Base-by-base conservation (phyloP, 92 coral and sea anemone species). In the Epizoanthus ramosus region DNA sequence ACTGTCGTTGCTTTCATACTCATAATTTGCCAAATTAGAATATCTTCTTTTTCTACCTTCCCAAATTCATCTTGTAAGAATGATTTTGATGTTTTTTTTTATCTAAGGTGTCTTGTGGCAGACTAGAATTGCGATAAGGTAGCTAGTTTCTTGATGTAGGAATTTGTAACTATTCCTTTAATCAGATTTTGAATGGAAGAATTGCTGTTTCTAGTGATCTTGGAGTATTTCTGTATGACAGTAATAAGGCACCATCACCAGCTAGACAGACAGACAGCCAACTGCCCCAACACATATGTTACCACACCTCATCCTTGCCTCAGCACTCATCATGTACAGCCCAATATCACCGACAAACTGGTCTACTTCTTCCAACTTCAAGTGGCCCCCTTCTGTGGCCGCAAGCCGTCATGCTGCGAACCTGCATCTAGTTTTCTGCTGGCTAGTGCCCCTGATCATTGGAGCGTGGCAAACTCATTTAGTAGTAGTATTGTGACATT, bases 231-330 rank as follows among this genome's bases (percentile, higher is more conserved):
- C 24, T 77, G 22, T 61, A 54, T 63, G 58, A 37, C 35, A 2
- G 37, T 35, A 52, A 33, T 59, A 5, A 60, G 35, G 23, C 50
- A 43, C 17, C 54, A 77, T 60, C 71, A 59, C 7, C 82, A 77
- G 41, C 82, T 77, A 57, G 68, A 37, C 60, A 47, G 61, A 57
- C 60, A 76, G 69, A 39, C 82, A 60, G 82, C 41, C 6, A 15
- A 19, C 35, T 22, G 24, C 58, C 52, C 33, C 61, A 13, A 4
- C 41, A 19, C 41, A 60, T 18, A 45, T 19, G 52, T 69, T 23
- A 10, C 35, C 79, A 47, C 63, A 73, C 39, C 79, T 43, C 60
- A 72, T n/a, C 22, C 79, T 41, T 3, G 18, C 28, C 58, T 71
- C 75, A 4, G 47, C 57, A 39, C 58, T 71, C 75, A 45, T 4